Evolutionary conservation across 2,797 vertebrate genomes (phyloP), one percentile per base, ranked within the genome.

Genomic region (Lerista edwardsae): DNA sequence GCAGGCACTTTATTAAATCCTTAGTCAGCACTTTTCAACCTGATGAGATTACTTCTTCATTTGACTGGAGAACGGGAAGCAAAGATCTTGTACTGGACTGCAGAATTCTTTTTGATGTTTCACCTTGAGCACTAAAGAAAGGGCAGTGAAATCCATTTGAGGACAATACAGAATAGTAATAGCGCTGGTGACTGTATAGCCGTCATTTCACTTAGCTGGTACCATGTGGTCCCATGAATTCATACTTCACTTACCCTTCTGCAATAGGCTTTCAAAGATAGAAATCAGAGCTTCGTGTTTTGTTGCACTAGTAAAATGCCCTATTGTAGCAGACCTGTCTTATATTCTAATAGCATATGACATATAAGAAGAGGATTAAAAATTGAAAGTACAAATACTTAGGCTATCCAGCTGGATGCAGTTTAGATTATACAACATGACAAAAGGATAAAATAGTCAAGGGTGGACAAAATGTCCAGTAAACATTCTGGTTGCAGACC

Each of bases 1-100:
- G 97, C 97, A 96, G 97, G 96, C 97, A 97, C 96, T 97, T 97
- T 97, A 97, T 97, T 96, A 96, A 96, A 96, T 94, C 96, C 97
- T 98, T 97, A 97, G 94, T 98, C 97, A 97, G 97, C 97, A 97
- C 95, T 97, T 97, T 96, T 95, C 95, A 89, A 95, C 96, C 95
- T 97, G 97, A 97, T 98, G 97, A 96, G 97, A 98, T 98, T 97
- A 98, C 97, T 97, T 96, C 97, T 97, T 97, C 97, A 97, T 97
- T 96, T 97, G 97, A 97, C 96, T 97, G 94, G 95, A 97, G 97
- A 96, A 96, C 95, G 96, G 94, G 94, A 97, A 97, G 96, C 92
- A 80, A 94, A 96, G 96, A 96, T 96, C 95, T 95, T 86, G 88
- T 96, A 94, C 95, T n/a, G 95, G 95, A 92, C 95, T 94, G 95